Evolutionary conservation across 1,140 invertebrate genomes (phyloP), one percentile per base, ranked within the genome.

Genomic region (Archivesica marissinica): DNA sequence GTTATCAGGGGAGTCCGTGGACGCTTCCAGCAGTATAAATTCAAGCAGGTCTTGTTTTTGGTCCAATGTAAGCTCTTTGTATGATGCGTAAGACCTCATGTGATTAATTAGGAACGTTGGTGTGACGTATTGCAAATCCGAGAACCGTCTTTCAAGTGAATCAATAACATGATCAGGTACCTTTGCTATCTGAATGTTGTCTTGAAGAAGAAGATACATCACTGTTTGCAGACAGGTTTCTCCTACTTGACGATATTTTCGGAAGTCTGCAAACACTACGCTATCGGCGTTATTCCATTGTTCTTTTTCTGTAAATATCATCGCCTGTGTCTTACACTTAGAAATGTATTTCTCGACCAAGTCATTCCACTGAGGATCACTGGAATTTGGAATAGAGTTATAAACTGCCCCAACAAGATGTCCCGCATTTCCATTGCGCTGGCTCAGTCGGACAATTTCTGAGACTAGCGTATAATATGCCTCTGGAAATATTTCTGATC

Each of bases 401-500:
- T 50, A 68, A 7, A 68, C 41, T 1, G 13, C 23, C 6, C 52
- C 25, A 13, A 80, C 77, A 4, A 47, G 17, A 3, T 50, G 7
- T 15, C 11, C n/a, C 13, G 15, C 13, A 54, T 52, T 33, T 23
- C 25, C 23, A n/a, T 64, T 13, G 35, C n/a, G 13, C 28, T 64
- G 28, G n/a, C 54, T 15, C 25, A 20, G 28, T 28, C 23, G 28
- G 23, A 68, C 39, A 30, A 66, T 44, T 38, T 50, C 25, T 15
- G 54, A 20, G n/a, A 88, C 9, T 23, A 89, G 47, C 23, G 13
- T 20, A 35, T 17, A 20, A 54, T 89, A 90, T 1, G 78, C 85
- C 25, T 52, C 2, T 9, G 88, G 84, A n/a, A 88, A 52, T n/a
- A 88, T 78, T 59, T 92, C 90, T 38, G 54, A 33, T 15, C 87